Evolutionary conservation across 2,113 vertebrate species (phyloP).

Genomic region (Aegithalos caudatus): DNA sequence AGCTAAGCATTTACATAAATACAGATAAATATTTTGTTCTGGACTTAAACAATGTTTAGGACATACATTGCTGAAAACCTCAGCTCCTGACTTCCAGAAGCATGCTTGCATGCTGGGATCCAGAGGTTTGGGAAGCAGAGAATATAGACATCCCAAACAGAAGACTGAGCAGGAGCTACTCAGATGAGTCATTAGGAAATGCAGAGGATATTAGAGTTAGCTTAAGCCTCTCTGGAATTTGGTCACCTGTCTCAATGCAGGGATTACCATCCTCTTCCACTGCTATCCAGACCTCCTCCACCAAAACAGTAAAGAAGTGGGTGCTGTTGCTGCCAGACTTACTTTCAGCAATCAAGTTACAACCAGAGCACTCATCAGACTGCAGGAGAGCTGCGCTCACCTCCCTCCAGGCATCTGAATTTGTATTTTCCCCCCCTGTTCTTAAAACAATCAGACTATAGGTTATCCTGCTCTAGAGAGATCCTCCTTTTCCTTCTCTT

Average conservation of each 20-base stretch:
- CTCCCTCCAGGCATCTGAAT: background rate
- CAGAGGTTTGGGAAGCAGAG: background rate
- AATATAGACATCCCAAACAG: background rate
- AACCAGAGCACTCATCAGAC: background rate
- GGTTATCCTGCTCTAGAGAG: background rate
- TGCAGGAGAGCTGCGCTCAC: background rate
- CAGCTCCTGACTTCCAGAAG: background rate
- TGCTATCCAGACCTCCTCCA: background rate
- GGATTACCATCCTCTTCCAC: background rate
- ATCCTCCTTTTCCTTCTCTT: background rate
- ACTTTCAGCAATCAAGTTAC: background rate
- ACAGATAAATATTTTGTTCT: background rate
- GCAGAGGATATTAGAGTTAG: background rate
- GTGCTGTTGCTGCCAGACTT: background rate
- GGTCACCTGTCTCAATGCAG: background rate
- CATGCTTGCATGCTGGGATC: background rate
- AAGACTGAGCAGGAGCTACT: background rate
- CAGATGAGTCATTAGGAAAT: background rate
- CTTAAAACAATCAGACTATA: background rate
- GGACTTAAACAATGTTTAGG: background rate
- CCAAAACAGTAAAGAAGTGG: background rate
- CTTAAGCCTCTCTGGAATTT: background rate
- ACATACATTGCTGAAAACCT: background rate
- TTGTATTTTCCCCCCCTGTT: background rate
- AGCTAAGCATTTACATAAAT: background rate